Evolutionary conservation across 2,888 invertebrate genomes (phyloP), one percentile per base, ranked within the genome.

Genomic region (Aromia moschata): DNA sequence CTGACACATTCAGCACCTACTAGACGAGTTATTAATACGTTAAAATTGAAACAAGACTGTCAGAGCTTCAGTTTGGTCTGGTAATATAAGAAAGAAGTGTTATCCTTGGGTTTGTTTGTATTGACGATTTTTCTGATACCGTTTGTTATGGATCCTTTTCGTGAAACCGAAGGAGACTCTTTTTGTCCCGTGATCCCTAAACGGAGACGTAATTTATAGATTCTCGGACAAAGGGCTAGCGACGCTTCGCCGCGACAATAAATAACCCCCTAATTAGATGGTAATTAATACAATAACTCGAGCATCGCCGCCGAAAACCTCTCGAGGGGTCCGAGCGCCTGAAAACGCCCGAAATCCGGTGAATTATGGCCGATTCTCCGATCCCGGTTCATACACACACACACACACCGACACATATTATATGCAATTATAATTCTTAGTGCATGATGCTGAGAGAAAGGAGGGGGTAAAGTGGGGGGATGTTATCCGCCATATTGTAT

Each of bases 371-470:
- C 68, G 68, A 59, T 58, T 58, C 49, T 60, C 58, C 58, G 58
- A 58, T 58, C 66, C 69, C 63, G 56, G 55, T 61, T 70, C 72
- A 69, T 64, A 75, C 65, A 75, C 71, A 74, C 73, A 74, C 72
- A 75, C 65, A 75, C 71, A 74, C 73, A 74, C 72, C 74, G 76
- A 74, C 76, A 77, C 77, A 78, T 78, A 80, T 79, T 77, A 79
- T 78, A 79, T 79, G 79, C 78, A 80, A 79, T 80, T 79, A 79
- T 79, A 79, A 79, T 79, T 79, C 79, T 74, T 74, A 72, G 77
- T 78, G 79, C 77, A 78, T 76, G 78, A 77, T 77, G 77, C 75
- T 64, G 68, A 70, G 70, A 70, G 72, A 71, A 68, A 70, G 73
- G 75, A 73, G 77, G 77, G 74, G 68, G 74, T 69, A 69, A 67